Evolutionary conservation across 53 echinoderm and acorn worm genomes (phyloP).

Genomic region (Holothuria scabra): DNA sequence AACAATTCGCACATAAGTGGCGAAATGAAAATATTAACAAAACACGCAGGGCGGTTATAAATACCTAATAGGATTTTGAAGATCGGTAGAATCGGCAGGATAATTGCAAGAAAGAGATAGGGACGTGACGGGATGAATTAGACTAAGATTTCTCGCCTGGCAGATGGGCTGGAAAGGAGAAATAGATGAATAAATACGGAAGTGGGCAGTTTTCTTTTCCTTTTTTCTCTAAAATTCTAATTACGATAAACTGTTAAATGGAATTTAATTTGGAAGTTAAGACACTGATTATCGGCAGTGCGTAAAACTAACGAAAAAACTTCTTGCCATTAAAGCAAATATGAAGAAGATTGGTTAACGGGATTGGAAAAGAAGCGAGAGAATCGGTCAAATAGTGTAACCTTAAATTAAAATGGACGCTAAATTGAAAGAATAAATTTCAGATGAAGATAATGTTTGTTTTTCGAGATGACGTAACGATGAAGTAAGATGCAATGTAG

Average conservation of each 20-base stretch:
- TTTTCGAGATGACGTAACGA: background rate
- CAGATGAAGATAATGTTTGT: slow-evolving; percentile 31
- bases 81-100: slow-evolving; percentile 21
- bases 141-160: slow-evolving; percentile 47
- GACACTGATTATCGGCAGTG: slow-evolving; percentile 15
- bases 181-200: slow-evolving; percentile 38
- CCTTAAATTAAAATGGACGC: slow-evolving; percentile 11
- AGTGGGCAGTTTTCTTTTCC: slow-evolving; percentile 10
- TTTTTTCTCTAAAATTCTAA: slow-evolving; percentile 17
- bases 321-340: slow-evolving; percentile 19
- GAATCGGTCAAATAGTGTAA: background rate
- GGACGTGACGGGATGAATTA: slow-evolving; percentile 45
- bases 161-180: slow-evolving; percentile 25
- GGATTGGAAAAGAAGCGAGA: slow-evolving; percentile 30
- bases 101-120: slow-evolving; percentile 28
- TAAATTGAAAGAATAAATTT: slow-evolving; percentile 46
- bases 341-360: slow-evolving; percentile 39
- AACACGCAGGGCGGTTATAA: slow-evolving; percentile 37
- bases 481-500: too few relatives aligned
- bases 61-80: slow-evolving; percentile 49
- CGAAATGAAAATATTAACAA: slow-evolving; percentile 56
- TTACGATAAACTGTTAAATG: slow-evolving; percentile 41
- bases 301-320: slow-evolving; percentile 7
- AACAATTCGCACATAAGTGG: slow-evolving; percentile 52
- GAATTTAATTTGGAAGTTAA: slow-evolving; percentile 45